These are phyloP conservation scores for Lepidocyrtinus sp. DNA, from an alignment of 2,888 invertebrate genomes.

Conservation along the genomic window DNA sequence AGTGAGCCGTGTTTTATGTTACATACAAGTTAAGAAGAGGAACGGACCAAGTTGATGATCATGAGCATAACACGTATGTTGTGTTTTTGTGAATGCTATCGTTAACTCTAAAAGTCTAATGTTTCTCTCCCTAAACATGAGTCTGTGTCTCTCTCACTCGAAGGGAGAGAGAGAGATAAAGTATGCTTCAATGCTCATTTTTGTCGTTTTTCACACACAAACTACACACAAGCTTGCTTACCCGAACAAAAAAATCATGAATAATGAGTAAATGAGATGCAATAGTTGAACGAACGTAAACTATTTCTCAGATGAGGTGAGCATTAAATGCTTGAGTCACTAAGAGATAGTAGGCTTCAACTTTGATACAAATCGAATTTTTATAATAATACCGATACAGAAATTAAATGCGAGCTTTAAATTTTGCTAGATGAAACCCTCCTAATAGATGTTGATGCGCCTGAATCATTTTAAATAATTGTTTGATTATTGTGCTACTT, in stretches of 20 bases:
- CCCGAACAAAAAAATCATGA: not conserved
- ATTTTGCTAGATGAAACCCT: too few relatives aligned
- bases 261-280: slow-evolving; percentile 18
- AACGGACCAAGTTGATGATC: not conserved
- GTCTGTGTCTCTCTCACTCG: too few relatives aligned
- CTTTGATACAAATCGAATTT: too few relatives aligned
- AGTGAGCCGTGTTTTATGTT: not conserved
- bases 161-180: too few relatives aligned
- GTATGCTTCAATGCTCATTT: not conserved
- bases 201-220: slow-evolving; percentile 18
- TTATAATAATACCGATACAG: too few relatives aligned
- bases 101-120: not conserved
- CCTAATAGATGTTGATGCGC: too few relatives aligned
- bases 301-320: not conserved
- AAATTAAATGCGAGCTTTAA: too few relatives aligned
- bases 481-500: too few relatives aligned
- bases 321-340: too few relatives aligned
- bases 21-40: not conserved
- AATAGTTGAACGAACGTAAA: slow-evolving; percentile 16
- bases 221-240: slow-evolving; percentile 10
- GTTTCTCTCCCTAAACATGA: not conserved
- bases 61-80: too few relatives aligned
- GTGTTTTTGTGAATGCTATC: slow-evolving; percentile 5
- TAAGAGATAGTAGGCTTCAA: too few relatives aligned
- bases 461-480: too few relatives aligned